Percentiles rank a stretch among this genome's conserved stretches.
Evolutionary conservation across 2,797 vertebrate genomes (phyloP).

Genomic region (Takifugu rubripes): DNA sequence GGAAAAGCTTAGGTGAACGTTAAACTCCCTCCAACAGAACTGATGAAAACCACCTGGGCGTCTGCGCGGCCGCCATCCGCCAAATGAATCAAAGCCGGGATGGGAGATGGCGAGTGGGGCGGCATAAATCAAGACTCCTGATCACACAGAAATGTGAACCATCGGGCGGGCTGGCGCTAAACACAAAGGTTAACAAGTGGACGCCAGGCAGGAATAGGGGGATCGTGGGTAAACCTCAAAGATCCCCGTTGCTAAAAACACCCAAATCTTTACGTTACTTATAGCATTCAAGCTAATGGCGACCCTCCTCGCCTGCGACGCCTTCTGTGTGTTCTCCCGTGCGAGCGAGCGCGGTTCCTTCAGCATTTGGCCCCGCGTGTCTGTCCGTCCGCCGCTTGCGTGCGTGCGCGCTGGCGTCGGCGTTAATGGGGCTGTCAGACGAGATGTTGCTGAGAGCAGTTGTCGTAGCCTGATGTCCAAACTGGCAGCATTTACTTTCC

Average conservation of each 20-base stretch:
- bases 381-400: conserved; percentile 13
- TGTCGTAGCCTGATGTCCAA: conserved; percentile 60
- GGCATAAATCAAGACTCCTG: conserved; percentile 45
- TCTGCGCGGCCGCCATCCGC: conserved; percentile 50
- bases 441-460: conserved; percentile 68
- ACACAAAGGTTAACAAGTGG: conserved; percentile 15
- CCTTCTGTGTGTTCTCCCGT: background rate
- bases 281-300: conserved; percentile 1
- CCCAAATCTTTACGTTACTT: conserved; percentile 36
- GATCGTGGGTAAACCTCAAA: too few species aligned
- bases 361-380: conserved; percentile 23
- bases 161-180: background rate
- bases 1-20: conserved; percentile 72
- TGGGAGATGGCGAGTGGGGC: conserved; percentile 47
- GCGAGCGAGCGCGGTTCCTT: background rate
- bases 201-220: background rate
- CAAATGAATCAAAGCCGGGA: conserved; percentile 60
- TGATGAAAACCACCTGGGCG: conserved; percentile 76
- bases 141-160: conserved; percentile 23
- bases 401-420: conserved; percentile 43
- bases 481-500: conserved; percentile 70
- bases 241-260: background rate
- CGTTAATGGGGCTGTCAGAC: conserved; percentile 60
- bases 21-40: conserved; percentile 61
- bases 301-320: conserved; percentile 24